Evolutionary conservation across 53 echinoderm and acorn worm species (phyloP).

Genomic region (Holothuria leucospilota): DNA sequence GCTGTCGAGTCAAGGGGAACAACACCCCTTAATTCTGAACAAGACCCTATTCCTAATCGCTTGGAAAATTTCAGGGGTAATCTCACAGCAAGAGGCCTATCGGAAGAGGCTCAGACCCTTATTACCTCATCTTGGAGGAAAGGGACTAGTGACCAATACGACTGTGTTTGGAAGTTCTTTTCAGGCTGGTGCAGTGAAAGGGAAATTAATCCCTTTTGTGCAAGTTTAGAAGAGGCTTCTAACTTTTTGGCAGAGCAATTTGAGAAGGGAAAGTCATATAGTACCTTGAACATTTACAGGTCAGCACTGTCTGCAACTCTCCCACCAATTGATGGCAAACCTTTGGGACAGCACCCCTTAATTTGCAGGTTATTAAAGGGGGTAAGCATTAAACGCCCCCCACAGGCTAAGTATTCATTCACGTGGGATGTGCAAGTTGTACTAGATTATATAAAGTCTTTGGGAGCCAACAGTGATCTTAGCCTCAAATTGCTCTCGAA

Average conservation of each 20-base stretch:
- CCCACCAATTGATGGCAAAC: constrained; percentile 8
- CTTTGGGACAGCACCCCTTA: constrained; percentile 19
- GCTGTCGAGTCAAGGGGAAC: not conserved
- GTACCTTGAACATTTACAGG: no score
- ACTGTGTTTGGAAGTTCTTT: constrained; percentile 21
- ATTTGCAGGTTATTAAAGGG: constrained; percentile 19
- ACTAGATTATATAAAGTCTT: not conserved
- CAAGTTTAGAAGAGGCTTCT: not conserved
- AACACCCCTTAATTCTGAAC: constrained; percentile 39
- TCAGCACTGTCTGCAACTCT: not conserved
- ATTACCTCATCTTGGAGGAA: constrained; percentile 37
- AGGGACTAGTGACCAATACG: constrained; percentile 33
- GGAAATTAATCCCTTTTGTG: constrained; percentile 27
- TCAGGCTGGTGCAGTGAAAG: constrained; percentile 25
- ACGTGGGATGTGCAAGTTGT: constrained; percentile 15
- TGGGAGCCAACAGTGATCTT: constrained; percentile 2
- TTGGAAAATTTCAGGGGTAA: constrained; percentile 44
- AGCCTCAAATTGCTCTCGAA: not conserved
- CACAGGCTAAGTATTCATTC: constrained; percentile 12
- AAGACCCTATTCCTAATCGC: constrained; percentile 4
- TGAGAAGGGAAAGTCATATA: no score
- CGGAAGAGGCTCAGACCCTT: constrained; percentile 12
- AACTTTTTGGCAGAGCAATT: not conserved
- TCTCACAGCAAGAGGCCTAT: not conserved
- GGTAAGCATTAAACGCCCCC: not conserved